These are phyloP conservation scores for Diarsia mendica DNA, from an alignment of 2,888 invertebrate species.

Conservation along the genomic window DNA sequence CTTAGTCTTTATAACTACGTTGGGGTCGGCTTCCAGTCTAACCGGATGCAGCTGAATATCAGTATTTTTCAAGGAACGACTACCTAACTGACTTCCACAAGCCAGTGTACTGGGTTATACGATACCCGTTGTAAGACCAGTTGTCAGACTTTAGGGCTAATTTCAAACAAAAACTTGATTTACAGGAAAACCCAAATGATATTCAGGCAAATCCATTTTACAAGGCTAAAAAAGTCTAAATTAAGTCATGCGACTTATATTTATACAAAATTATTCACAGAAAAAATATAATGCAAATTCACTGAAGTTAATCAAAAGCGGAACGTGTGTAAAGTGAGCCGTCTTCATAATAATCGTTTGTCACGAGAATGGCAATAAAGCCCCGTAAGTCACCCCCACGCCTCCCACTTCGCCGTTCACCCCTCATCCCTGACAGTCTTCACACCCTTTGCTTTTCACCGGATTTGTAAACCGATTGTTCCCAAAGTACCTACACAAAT, in stretches of 20 bases:
- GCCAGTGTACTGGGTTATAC: too few species aligned
- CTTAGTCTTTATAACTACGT: too few species aligned
- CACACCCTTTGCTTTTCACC: constrained; percentile 67
- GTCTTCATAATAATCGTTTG: constrained; percentile 80
- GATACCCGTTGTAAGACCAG: too few species aligned
- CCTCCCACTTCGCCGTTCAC: constrained; percentile 37
- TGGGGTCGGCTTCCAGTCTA: too few species aligned
- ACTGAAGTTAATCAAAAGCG: constrained; percentile 68
- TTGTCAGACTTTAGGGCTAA: too few species aligned
- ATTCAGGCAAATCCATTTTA: constrained; percentile 30
- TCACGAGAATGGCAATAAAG: constrained; percentile 78
- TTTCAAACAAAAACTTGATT: constrained; percentile 1
- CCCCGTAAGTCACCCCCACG: constrained; percentile 64
- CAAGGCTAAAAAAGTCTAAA: constrained; percentile 41
- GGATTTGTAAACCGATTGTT: constrained; percentile 69
- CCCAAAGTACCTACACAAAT: constrained; percentile 68
- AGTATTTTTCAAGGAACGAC: too few species aligned
- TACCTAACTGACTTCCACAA: too few species aligned
- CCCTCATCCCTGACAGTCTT: constrained; percentile 57
- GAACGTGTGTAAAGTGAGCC: constrained; percentile 75
- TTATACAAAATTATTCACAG: constrained; percentile 55
- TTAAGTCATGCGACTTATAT: constrained; percentile 37
- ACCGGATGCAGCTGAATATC: too few species aligned
- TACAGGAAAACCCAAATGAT: constrained; percentile 35
- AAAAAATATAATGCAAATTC: constrained; percentile 64